These are phyloP conservation scores for Rhogogaster chlorosoma DNA, from an alignment of 2,888 invertebrate genomes.

Conservation along the genomic window DNA sequence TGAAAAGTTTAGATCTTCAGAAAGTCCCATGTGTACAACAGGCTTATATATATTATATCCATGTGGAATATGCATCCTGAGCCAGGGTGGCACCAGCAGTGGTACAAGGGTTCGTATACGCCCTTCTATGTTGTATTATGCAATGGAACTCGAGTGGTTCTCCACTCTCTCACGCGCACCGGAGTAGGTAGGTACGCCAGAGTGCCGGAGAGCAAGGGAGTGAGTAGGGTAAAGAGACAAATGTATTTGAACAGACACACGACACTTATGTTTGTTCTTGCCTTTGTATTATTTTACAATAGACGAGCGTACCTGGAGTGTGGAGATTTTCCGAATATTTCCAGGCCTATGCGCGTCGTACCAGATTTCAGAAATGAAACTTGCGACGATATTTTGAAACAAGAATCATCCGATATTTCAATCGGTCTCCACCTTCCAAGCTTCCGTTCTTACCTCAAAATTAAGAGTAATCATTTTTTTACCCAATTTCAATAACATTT, in stretches of 20 bases:
- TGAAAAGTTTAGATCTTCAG: conserved; percentile 34
- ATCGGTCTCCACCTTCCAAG: background rate
- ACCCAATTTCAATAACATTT: background rate
- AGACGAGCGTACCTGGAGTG: conserved; percentile 64
- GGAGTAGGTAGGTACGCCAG: conserved; percentile 53
- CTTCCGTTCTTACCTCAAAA: background rate
- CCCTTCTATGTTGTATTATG: conserved; percentile 63
- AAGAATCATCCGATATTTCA: background rate
- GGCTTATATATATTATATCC: conserved; percentile 22
- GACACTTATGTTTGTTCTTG: conserved; percentile 72
- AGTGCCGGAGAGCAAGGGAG: conserved; percentile 47
- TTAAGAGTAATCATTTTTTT: background rate
- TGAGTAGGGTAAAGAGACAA: conserved; percentile 63
- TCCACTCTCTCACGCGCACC: conserved; percentile 56
- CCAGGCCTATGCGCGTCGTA: background rate
- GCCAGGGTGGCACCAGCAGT: conserved; percentile 2
- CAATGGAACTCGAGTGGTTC: conserved; percentile 65
- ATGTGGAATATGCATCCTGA: conserved; percentile 24
- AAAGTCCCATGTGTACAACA: conserved; percentile 28
- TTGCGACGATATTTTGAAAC: background rate
- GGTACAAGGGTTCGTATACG: background rate
- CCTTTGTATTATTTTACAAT: conserved; percentile 74
- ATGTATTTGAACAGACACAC: conserved; percentile 76
- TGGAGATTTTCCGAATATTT: conserved; percentile 40
- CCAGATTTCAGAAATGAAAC: background rate